These are phyloP conservation scores for Lasioglossum vierecki DNA, from an alignment of 2,888 invertebrate species.

Conservation along the genomic window DNA sequence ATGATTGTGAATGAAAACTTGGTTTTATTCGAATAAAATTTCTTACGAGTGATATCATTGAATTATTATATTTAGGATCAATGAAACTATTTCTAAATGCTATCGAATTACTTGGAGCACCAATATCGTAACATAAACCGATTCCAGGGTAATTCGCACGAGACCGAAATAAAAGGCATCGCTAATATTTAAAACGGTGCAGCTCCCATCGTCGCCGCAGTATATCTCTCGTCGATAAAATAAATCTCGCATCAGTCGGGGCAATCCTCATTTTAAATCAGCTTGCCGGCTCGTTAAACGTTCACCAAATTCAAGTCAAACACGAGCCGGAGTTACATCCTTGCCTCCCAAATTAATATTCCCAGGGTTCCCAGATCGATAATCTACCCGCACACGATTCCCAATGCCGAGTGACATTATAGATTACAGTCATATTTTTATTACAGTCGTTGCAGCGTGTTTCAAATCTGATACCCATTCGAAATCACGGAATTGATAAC, in stretches of 20 bases:
- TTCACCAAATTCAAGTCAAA: neutral
- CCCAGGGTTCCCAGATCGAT: neutral
- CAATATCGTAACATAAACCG: neutral
- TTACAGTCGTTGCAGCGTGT: neutral
- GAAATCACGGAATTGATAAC: constrained; percentile 5
- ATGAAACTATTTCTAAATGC: neutral
- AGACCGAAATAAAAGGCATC: neutral
- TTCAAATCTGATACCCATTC: constrained; percentile 5
- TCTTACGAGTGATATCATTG: too few species aligned
- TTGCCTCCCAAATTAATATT: constrained; percentile 4
- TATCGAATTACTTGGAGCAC: neutral
- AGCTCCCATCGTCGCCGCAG: neutral
- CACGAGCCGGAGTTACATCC: neutral
- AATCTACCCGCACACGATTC: neutral
- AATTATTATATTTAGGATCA: neutral
- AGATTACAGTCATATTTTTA: constrained; percentile 9
- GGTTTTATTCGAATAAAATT: too few species aligned
- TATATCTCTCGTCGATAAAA: constrained; percentile 4
- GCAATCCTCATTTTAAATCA: neutral
- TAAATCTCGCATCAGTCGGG: neutral
- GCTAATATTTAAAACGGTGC: neutral
- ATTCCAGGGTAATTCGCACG: neutral
- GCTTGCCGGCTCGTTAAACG: neutral
- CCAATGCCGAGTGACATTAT: neutral
- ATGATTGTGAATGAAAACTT: neutral